A percentile compares a stretch with the other conserved stretches of the same genome.
Conservation (phyloP, 92 coral and sea anemone genomes). For the Umimayanthus kanabou region DNA sequence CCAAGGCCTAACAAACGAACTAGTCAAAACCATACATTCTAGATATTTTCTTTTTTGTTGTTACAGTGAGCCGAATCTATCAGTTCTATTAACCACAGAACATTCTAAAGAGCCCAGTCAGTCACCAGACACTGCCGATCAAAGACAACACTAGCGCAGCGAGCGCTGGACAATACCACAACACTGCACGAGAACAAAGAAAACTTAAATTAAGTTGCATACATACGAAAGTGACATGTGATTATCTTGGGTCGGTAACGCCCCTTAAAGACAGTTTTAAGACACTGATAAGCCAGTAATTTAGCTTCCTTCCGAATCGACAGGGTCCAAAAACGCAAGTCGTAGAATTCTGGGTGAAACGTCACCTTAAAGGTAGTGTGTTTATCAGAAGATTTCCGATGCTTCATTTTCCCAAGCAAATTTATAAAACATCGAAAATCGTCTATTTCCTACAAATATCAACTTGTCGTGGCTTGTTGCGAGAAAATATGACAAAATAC, state of each 20-base stretch:
- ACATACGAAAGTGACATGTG: too few relatives aligned
- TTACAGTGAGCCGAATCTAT: too few relatives aligned
- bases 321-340: not conserved
- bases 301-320: too few relatives aligned
- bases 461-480: not conserved
- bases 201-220: too few relatives aligned
- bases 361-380: not conserved
- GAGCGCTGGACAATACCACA: too few relatives aligned
- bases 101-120: not conserved
- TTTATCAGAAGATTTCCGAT: not conserved
- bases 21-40: not conserved
- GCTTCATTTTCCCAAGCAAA: not conserved
- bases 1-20: too few relatives aligned
- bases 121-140: not conserved
- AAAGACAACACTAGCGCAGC: not conserved
- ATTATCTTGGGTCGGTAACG: not conserved
- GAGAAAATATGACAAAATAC: not conserved
- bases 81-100: not conserved
- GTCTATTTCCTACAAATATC: not conserved
- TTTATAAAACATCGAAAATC: not conserved
- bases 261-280: not conserved
- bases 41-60: not conserved
- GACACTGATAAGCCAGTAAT: too few relatives aligned
- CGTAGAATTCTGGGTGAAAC: not conserved
- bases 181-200: too few relatives aligned